Base-by-base conservation (phyloP, 2,888 invertebrate genomes). In the Gortyna flavago region DNA sequence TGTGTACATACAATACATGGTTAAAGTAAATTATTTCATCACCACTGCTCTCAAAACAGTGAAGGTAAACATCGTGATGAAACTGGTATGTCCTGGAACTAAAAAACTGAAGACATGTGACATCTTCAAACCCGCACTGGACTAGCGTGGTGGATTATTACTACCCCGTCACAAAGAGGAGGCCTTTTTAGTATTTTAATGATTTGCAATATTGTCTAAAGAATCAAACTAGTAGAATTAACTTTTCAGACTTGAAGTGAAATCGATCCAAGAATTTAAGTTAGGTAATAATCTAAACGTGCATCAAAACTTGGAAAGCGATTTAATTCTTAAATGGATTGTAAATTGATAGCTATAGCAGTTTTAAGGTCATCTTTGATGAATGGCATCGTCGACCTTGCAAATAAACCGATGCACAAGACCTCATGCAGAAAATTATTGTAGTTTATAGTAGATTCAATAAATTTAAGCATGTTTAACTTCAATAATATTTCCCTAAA, bases 381-480 rank as follows among this genome's bases (percentile, higher is more conserved):
- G 44, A 84, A 84, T 72, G 57, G 29, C 8, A 68, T 11, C 29
- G 35, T 32, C 59, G 35, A 64, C 79, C 78, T 80, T 83, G 83
- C 8, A 18, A 83, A 68, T 11, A 65, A 62, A 79, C 41, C 7
- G 7, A 77, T 62, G 41, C 25, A 69, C 18, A 83, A 69, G 38
- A 61, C 41, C 32, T 83, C 51, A 61, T 66, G 69, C 69, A 83
- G 73, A 70, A 83, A 79, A 79, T 82, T 82, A 82, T 61, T 13
- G 51, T 44, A 41, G 41, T 79, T 66, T 54, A 76, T n/a, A 51
- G 32, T 35, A 80, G 21, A 83, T 69, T 80, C 69, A 78, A 80
- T 62, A 41, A 79, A 71, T 78, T 66, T 66, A 48, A 66, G 5
- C 66, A 70, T 68, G 51, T 80, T 80, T 70, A 83, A 62, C 29